Conservation (phyloP, 2,113 vertebrate genomes). For the Coptodon rendalli region DNA sequence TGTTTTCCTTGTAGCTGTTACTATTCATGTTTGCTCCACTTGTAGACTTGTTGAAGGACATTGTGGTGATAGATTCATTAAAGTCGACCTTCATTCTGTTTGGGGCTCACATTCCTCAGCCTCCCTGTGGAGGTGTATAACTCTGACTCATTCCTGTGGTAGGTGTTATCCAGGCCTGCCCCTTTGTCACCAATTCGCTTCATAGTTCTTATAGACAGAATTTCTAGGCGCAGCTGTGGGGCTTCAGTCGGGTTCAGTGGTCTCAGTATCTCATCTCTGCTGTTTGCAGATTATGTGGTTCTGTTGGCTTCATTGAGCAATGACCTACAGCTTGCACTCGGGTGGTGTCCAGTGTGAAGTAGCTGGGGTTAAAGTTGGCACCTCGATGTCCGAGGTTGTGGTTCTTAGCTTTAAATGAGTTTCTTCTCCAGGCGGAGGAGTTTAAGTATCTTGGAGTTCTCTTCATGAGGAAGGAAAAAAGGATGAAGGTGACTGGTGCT, state of each 20-base stretch:
- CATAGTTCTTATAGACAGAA: not conserved
- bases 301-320: not conserved
- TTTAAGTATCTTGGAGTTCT: not conserved
- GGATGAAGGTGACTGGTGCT: not conserved
- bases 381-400: not conserved
- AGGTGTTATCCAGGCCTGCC: not conserved
- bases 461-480: not conserved
- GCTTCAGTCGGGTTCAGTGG: not conserved
- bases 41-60: not conserved
- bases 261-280: not conserved
- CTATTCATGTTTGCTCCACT: not conserved
- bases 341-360: not conserved
- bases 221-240: not conserved
- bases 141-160: not conserved
- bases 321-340: not conserved
- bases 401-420: not conserved
- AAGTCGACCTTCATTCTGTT: not conserved
- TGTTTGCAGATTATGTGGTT: not conserved
- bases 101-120: not conserved
- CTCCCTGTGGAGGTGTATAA: not conserved
- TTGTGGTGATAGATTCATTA: not conserved
- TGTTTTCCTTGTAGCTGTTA: not conserved
- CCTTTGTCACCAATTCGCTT: not conserved
- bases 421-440: not conserved
- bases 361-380: not conserved